These are phyloP conservation scores for Chelonus insularis DNA, from an alignment of 1,140 invertebrate genomes.

Conservation along the genomic window DNA sequence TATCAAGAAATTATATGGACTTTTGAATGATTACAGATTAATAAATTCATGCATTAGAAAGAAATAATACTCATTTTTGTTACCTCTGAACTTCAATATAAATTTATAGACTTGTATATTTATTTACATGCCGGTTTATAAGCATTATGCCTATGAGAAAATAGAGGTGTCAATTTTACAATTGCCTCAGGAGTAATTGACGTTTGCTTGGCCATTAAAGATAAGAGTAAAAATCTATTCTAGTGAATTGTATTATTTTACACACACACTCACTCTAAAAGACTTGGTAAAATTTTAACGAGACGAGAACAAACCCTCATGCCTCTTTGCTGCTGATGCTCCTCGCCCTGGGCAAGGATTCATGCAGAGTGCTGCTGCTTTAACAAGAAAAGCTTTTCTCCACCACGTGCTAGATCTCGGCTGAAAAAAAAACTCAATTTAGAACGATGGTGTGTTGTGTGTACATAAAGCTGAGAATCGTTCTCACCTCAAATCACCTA, in stretches of 20 bases:
- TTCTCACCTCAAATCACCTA: constrained; percentile 15
- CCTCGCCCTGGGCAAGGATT: constrained; percentile 16
- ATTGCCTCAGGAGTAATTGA: neutral
- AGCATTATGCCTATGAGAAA: neutral
- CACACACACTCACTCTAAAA: neutral
- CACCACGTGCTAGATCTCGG: constrained; percentile 12
- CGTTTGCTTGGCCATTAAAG: constrained; percentile 4
- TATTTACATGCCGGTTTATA: too few relatives aligned
- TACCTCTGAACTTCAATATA: too few relatives aligned
- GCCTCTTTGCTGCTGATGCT: constrained; percentile 13
- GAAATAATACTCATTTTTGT: too few relatives aligned
- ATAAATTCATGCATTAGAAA: too few relatives aligned
- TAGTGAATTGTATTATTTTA: neutral
- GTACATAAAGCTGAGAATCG: constrained; percentile 11
- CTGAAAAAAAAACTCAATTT: constrained; percentile 1
- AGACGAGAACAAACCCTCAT: constrained; percentile 1
- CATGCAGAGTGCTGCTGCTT: constrained; percentile 8
- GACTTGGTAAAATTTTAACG: constrained; percentile 26
- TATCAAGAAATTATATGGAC: too few relatives aligned
- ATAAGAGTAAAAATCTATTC: constrained; percentile 9
- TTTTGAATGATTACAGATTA: too few relatives aligned
- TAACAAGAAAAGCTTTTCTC: constrained; percentile 15
- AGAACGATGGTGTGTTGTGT: constrained; percentile 11
- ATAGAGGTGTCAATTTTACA: constrained; percentile 15
- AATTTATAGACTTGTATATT: too few relatives aligned